Conservation (phyloP, 1,140 invertebrate species). For the Bombus sylvicola region DNA sequence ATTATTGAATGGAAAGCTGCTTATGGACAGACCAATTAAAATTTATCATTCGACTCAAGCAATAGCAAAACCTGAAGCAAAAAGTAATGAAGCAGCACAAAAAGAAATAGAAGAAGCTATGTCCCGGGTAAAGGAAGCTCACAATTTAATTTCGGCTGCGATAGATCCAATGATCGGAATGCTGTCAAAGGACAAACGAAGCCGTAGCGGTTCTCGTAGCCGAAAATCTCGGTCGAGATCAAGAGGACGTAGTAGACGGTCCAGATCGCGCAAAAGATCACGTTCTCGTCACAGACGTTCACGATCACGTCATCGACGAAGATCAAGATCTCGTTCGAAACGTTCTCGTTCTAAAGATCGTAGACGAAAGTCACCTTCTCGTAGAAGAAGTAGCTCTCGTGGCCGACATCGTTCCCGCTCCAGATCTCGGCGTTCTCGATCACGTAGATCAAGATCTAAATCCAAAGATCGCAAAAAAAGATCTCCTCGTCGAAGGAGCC, state of each 20-base stretch:
- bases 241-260: slow-evolving; percentile 81
- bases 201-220: slow-evolving; percentile 84
- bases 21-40: slow-evolving; percentile 83
- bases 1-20: slow-evolving; percentile 90
- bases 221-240: slow-evolving; percentile 87
- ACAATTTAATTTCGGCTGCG: slow-evolving; percentile 95
- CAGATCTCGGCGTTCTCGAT: slow-evolving; percentile 76
- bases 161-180: slow-evolving; percentile 95
- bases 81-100: slow-evolving; percentile 96
- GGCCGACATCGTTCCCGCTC: slow-evolving; percentile 78
- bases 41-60: slow-evolving; percentile 95
- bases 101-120: slow-evolving; percentile 98
- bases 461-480: slow-evolving; percentile 80
- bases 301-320: slow-evolving; percentile 79
- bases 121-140: slow-evolving; percentile 97
- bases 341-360: slow-evolving; percentile 83
- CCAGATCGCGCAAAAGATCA: slow-evolving; percentile 83
- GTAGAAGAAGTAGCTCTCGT: slow-evolving; percentile 77
- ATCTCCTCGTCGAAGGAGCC: slow-evolving; percentile 78
- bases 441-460: slow-evolving; percentile 84
- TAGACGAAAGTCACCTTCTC: slow-evolving; percentile 79
- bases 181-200: slow-evolving; percentile 91
- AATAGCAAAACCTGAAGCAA: slow-evolving; percentile 96
- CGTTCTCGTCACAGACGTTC: slow-evolving; percentile 85
- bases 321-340: slow-evolving; percentile 81